A percentile compares a stretch with the other conserved stretches of the same genome.
Conservation (phyloP, 2,888 invertebrate species). For the Eupithecia dodoneata region DNA sequence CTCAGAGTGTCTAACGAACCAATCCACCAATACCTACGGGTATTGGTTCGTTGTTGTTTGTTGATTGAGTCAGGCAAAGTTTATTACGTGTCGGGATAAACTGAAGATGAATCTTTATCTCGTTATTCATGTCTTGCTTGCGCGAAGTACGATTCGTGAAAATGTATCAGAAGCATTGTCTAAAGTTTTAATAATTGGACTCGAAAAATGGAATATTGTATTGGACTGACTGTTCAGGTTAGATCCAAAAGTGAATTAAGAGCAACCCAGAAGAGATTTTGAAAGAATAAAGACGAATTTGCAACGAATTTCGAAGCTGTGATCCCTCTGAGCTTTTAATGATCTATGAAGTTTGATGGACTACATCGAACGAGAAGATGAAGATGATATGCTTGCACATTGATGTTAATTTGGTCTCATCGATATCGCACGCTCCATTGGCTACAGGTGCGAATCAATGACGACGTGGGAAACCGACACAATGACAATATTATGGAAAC, state of each 20-base stretch:
- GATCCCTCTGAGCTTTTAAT: too few relatives aligned
- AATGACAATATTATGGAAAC: conserved; percentile 36
- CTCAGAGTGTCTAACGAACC: conserved; percentile 18
- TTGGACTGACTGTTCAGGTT: background rate
- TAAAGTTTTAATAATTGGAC: background rate
- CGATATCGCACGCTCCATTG: conserved; percentile 3
- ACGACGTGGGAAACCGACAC: conserved; percentile 28
- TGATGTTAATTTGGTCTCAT: background rate
- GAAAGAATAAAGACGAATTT: background rate
- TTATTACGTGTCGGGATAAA: conserved; percentile 21
- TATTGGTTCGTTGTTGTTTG: too few relatives aligned
- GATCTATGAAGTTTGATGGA: background rate
- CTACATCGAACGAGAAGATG: background rate
- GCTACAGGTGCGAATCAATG: background rate
- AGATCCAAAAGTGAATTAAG: background rate
- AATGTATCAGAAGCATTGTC: too few relatives aligned
- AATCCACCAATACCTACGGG: background rate
- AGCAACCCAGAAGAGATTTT: background rate
- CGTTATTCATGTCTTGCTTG: background rate
- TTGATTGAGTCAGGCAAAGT: conserved; percentile 10
- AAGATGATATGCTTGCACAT: background rate
- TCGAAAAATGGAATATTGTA: background rate
- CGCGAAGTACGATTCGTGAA: background rate
- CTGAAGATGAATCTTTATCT: conserved; percentile 9
- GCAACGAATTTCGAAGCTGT: background rate